These are phyloP conservation scores for Amazona finschi DNA, from an alignment of 2,797 vertebrate species.

Conservation along the genomic window DNA sequence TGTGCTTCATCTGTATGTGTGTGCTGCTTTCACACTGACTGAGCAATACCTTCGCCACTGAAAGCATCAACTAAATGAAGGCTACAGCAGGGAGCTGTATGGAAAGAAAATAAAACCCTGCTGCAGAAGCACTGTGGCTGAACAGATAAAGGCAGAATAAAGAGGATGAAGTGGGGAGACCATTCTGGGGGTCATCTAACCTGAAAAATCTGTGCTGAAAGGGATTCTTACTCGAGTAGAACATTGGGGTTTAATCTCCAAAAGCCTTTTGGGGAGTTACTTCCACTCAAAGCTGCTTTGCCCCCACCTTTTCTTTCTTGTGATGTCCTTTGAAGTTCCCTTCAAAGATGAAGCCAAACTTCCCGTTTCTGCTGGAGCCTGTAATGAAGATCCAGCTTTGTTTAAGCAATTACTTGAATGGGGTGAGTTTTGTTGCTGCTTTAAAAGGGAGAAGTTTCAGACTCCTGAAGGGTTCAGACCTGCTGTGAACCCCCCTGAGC, in stretches of 20 bases:
- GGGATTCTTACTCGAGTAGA: not conserved
- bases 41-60: not conserved
- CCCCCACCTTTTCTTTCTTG: constrained; percentile 1
- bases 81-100: not conserved
- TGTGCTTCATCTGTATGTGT: not conserved
- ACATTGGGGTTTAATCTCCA: not conserved
- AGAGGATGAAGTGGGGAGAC: not conserved
- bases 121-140: not conserved
- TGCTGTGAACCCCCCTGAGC: not conserved
- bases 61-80: not conserved
- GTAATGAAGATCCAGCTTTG: not conserved
- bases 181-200: not conserved
- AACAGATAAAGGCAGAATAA: not conserved
- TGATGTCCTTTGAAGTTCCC: constrained; percentile 1
- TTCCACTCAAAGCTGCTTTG: not conserved
- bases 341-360: not conserved
- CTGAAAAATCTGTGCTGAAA: not conserved
- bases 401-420: not conserved
- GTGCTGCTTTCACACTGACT: not conserved
- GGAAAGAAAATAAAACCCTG: not conserved
- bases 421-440: not conserved
- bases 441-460: not conserved
- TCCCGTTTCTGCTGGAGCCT: not conserved
- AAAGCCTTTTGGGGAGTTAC: not conserved
- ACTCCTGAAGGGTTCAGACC: not conserved